Evolutionary conservation across 2,888 invertebrate genomes (phyloP), one percentile per base, ranked within the genome.

Genomic region (Ceramica pisi): DNA sequence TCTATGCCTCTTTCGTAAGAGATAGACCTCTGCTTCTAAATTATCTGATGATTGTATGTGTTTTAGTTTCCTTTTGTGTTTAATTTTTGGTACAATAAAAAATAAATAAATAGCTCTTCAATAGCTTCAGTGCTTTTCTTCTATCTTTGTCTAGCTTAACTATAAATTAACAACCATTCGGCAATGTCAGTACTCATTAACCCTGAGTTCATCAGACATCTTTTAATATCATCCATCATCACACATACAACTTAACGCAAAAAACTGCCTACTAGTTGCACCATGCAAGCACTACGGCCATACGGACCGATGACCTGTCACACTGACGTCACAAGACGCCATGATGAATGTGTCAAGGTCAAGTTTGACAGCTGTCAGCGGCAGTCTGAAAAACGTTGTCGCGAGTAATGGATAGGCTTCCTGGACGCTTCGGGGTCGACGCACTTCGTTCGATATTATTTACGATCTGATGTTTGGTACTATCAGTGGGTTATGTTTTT

Each of bases 351-450:
- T 84, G 86, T 92, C 93, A 93, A 93, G 94, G 94, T 90, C 93
- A 89, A 83, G 86, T 90, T 90, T 94, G 94, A 90, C 94, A 94
- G 92, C 90, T 92, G 94, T 93, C 92, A 92, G 50, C 75, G 60
- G 78, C 76, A 68, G 82, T 55, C 82, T 91, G 93, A 94, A 94
- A 94, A 94, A 93, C 92, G 94, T 91, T 92, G 94, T 92, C 95
- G 92, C 84, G 82, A 81, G 91, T 95, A 94, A 95, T 95, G 94
- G 94, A 95, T 95, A 90, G 78, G 94, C 91, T 89, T 90, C 89
- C 91, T 92, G 89, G 89, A 82, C 82, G 84, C 86, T 83, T 90
- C 89, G 87, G 74, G 78, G 86, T 84, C 93, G 92, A 88, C 92
- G 88, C 84, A 92, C 91, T 93, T 82, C 84, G 75, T 65, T 74